Conservation (phyloP, 2,113 vertebrate species). For the Pangasianodon gigas region DNA sequence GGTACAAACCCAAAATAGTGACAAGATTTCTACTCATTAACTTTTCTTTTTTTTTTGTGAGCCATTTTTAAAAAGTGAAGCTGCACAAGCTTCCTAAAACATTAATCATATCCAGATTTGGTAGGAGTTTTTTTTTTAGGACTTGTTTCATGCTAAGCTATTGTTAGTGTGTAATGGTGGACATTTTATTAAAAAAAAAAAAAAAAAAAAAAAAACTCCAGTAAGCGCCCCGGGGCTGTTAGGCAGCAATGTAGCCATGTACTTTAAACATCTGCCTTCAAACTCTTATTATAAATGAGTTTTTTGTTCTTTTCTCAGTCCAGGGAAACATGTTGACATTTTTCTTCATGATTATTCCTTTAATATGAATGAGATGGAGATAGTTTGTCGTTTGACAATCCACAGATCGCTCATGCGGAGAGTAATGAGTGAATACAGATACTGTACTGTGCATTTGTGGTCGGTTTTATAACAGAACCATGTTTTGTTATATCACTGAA, state of each 20-base stretch:
- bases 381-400: slow-evolving; percentile 12
- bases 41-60: neutral
- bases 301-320: slow-evolving; percentile 7
- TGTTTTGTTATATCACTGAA: slow-evolving; percentile 69
- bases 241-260: neutral
- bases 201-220: neutral
- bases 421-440: slow-evolving; percentile 75
- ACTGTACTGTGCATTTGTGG: slow-evolving; percentile 72
- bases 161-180: neutral
- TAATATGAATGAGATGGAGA: slow-evolving; percentile 16
- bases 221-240: neutral
- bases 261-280: neutral
- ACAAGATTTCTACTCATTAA: neutral
- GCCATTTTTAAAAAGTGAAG: neutral
- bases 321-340: neutral
- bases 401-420: slow-evolving; percentile 63
- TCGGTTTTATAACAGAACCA: slow-evolving; percentile 67
- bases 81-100: neutral
- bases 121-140: neutral
- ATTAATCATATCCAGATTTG: neutral
- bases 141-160: neutral
- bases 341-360: slow-evolving; percentile 5
- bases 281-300: neutral
- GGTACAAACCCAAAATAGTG: neutral
- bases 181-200: neutral